Conservation (phyloP, 2,797 vertebrate species). For the Mormyrops boulengeri region DNA sequence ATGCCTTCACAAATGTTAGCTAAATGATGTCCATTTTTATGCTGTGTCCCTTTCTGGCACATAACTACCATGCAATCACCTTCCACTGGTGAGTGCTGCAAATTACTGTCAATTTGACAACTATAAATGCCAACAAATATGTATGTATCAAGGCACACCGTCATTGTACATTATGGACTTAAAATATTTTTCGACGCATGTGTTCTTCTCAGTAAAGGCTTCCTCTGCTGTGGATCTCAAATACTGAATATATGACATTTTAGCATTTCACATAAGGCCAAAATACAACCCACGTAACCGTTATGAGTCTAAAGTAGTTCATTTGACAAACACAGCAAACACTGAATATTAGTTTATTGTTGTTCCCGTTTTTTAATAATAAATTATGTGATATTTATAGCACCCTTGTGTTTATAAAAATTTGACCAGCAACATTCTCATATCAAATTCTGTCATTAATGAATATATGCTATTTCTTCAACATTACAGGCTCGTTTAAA, state of each 20-base stretch:
- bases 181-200: background rate
- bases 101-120: slow-evolving; percentile 10
- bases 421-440: background rate
- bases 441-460: background rate
- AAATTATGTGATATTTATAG: background rate
- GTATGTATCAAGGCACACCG: background rate
- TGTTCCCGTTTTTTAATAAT: background rate
- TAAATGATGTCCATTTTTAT: slow-evolving; percentile 68
- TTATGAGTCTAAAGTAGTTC: background rate
- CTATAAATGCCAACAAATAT: slow-evolving; percentile 7
- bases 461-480: background rate
- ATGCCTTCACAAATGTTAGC: slow-evolving; percentile 80
- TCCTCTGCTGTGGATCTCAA: background rate
- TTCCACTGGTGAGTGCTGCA: background rate
- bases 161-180: background rate
- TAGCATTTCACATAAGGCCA: background rate
- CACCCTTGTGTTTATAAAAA: background rate
- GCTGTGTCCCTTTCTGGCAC: slow-evolving; percentile 56
- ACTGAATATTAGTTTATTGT: background rate
- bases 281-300: background rate
- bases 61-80: slow-evolving; percentile 43
- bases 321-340: background rate
- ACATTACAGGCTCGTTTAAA: background rate
- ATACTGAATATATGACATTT: background rate
- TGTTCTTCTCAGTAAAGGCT: background rate